phyloP scores from a whole-genome alignment of 2,113 vertebrate species.

The Pelvicachromis taeniatus region DNA sequence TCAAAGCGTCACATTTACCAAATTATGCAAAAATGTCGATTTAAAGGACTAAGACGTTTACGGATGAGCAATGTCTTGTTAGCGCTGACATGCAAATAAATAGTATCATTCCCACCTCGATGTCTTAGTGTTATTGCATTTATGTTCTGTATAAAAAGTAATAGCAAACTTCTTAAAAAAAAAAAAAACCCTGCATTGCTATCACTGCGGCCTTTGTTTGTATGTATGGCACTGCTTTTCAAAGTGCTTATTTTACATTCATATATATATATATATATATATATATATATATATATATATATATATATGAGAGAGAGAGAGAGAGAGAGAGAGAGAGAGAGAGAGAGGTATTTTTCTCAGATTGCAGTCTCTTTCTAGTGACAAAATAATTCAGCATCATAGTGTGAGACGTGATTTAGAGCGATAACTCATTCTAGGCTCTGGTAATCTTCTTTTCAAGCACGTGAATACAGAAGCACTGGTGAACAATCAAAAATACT shows the following conservation, averaged over 20 bases:
- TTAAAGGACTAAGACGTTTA: background rate
- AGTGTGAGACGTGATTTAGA: background rate
- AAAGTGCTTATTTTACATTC: background rate
- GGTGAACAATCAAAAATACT: background rate
- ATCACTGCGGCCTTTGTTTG: background rate
- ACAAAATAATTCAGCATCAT: background rate
- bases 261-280: too few species aligned
- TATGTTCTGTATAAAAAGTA: background rate
- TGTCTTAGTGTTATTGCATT: background rate
- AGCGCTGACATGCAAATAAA: background rate
- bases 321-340: background rate
- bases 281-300: too few species aligned
- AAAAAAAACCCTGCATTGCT: background rate
- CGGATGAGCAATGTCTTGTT: background rate
- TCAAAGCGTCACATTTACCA: background rate
- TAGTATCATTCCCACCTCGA: background rate
- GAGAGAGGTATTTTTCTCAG: background rate
- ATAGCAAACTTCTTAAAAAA: background rate
- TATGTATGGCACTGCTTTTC: background rate
- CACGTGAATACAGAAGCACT: background rate
- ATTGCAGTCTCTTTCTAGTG: background rate
- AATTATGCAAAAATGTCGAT: background rate
- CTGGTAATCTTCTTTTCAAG: background rate
- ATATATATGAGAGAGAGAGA: too few species aligned
- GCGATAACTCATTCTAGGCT: background rate